A percentile compares a stretch with the other conserved stretches of the same genome.
These are phyloP conservation scores for Phylloscopus whistleri DNA, from an alignment of 2,113 vertebrate genomes.

Conservation along the genomic window DNA sequence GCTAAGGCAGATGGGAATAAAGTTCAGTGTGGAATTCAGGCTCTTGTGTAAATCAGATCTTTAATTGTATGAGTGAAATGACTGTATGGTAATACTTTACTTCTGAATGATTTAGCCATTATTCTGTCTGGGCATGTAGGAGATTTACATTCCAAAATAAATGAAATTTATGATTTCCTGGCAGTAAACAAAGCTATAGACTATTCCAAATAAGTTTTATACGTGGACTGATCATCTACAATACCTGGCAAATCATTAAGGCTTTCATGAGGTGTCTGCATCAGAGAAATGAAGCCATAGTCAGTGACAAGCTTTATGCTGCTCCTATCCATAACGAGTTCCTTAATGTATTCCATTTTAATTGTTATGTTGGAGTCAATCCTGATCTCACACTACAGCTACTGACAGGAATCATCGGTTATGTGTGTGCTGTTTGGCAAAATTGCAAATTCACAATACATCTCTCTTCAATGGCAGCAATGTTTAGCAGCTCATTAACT, in stretches of 20 bases:
- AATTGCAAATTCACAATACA: slow-evolving; percentile 51
- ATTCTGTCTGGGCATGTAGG: not conserved
- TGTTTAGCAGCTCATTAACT: slow-evolving; percentile 66
- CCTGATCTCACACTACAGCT: slow-evolving; percentile 39
- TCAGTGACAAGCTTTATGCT: slow-evolving; percentile 48
- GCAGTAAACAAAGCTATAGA: not conserved
- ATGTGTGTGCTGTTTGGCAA: slow-evolving; percentile 58
- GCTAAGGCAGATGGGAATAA: not conserved
- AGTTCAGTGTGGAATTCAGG: not conserved
- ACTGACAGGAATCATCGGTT: slow-evolving; percentile 65
- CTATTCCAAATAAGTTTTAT: not conserved
- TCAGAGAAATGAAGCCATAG: slow-evolving; percentile 41
- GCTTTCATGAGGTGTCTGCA: not conserved
- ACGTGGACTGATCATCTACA: not conserved
- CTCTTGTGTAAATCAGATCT: not conserved
- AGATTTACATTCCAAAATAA: not conserved
- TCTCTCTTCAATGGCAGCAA: slow-evolving; percentile 15
- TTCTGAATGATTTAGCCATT: not conserved
- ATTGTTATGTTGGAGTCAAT: slow-evolving; percentile 55
- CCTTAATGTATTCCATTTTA: slow-evolving; percentile 71
- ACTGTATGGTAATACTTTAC: not conserved
- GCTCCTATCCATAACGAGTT: slow-evolving; percentile 41
- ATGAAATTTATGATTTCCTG: not conserved
- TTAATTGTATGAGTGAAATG: not conserved
- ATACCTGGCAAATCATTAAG: slow-evolving; percentile 19